Evolutionary conservation across 2,113 vertebrate species (phyloP).

Genomic region (Donacobius atricapilla): DNA sequence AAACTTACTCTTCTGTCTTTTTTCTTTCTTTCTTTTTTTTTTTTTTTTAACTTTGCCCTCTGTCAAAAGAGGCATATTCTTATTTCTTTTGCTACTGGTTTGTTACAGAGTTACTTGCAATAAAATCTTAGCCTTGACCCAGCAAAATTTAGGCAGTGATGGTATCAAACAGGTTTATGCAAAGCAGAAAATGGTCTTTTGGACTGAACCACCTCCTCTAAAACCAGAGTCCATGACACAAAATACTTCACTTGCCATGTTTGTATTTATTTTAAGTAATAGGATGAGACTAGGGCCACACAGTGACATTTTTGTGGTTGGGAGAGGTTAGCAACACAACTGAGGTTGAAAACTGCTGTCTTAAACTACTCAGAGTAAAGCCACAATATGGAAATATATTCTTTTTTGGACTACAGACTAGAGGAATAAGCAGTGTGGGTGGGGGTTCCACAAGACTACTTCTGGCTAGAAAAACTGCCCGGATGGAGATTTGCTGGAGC

Average conservation of each 20-base stretch:
- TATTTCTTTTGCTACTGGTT: not conserved
- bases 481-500: not conserved
- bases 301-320: not conserved
- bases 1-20: not conserved
- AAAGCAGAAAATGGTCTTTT: not conserved
- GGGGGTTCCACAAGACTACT: not conserved
- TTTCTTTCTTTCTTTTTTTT: not conserved
- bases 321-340: not conserved
- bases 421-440: not conserved
- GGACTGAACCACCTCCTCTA: not conserved
- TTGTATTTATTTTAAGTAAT: not conserved
- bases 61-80: not conserved
- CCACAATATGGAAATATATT: not conserved
- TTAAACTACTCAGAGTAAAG: not conserved
- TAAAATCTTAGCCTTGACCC: not conserved
- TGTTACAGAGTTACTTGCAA: not conserved
- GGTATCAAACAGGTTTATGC: not conserved
- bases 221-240: not conserved
- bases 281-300: not conserved
- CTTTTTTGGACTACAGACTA: not conserved
- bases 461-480: not conserved
- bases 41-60: not conserved
- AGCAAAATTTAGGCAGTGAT: not conserved
- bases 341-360: not conserved
- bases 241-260: not conserved